Evolutionary conservation across 2,888 invertebrate species (phyloP), one percentile per base, ranked within the genome.

Genomic region (Cantharis nigra): DNA sequence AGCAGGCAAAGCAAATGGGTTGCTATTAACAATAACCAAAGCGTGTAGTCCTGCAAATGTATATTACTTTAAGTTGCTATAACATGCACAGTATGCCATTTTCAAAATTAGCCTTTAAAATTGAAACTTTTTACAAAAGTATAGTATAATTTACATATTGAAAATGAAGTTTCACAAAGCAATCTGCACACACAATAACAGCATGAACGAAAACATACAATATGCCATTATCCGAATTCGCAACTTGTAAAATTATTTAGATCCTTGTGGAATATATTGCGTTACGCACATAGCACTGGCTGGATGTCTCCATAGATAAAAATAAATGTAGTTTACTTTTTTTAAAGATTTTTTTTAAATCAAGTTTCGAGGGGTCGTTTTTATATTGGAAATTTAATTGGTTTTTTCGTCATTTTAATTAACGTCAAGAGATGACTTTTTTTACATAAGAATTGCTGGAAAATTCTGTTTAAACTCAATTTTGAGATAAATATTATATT

Each of bases 201-300:
- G 71, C 75, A 75, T 69, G 69, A n/a, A 49, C 49, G 64, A 33
- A 73, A 69, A 77, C 75, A 65, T 76, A 81, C 82, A 83, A 83
- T 80, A 82, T 79, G 75, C 77, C 80, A 49, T 49, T 81, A 84
- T 83, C 83, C 83, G 82, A 83, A 83, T 83, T 82, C 79, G 81
- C 81, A 84, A 82, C 79, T 79, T 79, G 80, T 75, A 78, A 83
- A 82, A 82, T 82, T 82, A 82, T 80, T 76, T 78, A 81, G 80
- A 84, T 84, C 83, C 82, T 83, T 82, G 83, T 82, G 83, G 82
- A 83, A 83, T 80, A 75, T 79, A 74, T 79, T 77, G 76, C 82
- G 81, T 82, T 83, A 77, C 80, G 78, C 82, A 78, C 78, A 78
- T 78, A 77, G 80, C 80, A 82, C 81, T 82, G 83, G 83, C 84